Evolutionary conservation across 1,140 invertebrate species (phyloP).

Genomic region (Drosophila busckii): DNA sequence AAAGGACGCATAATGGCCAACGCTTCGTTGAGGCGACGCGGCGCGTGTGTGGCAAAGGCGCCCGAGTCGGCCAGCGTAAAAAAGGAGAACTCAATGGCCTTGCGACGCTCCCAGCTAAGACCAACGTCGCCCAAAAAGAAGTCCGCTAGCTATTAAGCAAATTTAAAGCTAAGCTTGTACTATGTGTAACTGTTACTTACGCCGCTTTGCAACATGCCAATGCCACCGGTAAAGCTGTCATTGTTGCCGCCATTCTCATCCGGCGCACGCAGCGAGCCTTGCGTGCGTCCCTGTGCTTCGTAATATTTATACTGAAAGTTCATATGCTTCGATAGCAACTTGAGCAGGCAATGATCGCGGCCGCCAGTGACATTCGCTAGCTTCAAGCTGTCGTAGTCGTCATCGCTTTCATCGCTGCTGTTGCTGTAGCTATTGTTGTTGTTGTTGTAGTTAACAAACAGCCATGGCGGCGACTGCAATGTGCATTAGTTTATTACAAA

Average conservation of each 20-base stretch:
- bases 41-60: slow-evolving; percentile 85
- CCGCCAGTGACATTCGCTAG: slow-evolving; percentile 83
- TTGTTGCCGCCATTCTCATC: slow-evolving; percentile 80
- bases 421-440: slow-evolving; percentile 57
- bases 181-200: slow-evolving; percentile 74
- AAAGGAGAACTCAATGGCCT: slow-evolving; percentile 85
- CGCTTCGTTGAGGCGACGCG: slow-evolving; percentile 84
- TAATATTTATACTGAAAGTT: slow-evolving; percentile 85
- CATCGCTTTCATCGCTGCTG: slow-evolving; percentile 5
- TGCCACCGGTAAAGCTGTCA: slow-evolving; percentile 84
- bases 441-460: slow-evolving; percentile 83
- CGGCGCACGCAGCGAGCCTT: slow-evolving; percentile 81
- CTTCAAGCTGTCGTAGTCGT: slow-evolving; percentile 7
- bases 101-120: slow-evolving; percentile 84
- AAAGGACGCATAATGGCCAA: slow-evolving; percentile 85
- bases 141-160: slow-evolving; percentile 82
- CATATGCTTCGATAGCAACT: slow-evolving; percentile 82
- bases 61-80: slow-evolving; percentile 85
- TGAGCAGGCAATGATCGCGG: slow-evolving; percentile 83
- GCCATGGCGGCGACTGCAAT: slow-evolving; percentile 85
- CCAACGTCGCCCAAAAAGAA: slow-evolving; percentile 86
- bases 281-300: slow-evolving; percentile 84
- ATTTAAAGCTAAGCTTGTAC: neutral
- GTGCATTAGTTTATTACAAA: neutral
- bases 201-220: slow-evolving; percentile 84